Base-by-base conservation (phyloP, 2,888 invertebrate species). In the Micoletzkya japonica region DNA sequence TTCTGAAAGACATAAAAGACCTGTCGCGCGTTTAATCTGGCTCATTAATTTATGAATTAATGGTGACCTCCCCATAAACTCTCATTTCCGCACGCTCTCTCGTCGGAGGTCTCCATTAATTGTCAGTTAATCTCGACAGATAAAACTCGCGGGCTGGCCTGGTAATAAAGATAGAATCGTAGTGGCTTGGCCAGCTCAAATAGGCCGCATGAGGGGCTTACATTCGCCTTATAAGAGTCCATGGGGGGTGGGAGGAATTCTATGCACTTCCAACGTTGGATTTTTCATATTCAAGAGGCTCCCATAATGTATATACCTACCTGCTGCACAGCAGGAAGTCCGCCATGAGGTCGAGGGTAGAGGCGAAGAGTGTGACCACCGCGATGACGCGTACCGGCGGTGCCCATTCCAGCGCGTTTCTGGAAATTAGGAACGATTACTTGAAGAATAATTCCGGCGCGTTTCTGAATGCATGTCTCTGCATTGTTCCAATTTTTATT, bases 261-360 rank as follows among this genome's bases (percentile, higher is more conserved):
- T 28, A 59, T 36, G 32, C 14, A 54, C n/a, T 56, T n/a, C 54
- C 14, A 54, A 7, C n/a, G n/a, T n/a, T n/a, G n/a, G n/a, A n/a
- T n/a, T n/a, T n/a, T n/a, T n/a, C n/a, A n/a, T n/a, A n/a, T n/a
- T n/a, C n/a, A n/a, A n/a, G n/a, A n/a, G n/a, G n/a, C n/a, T n/a
- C n/a, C n/a, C n/a, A 34, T 4, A 60, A 24, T 17, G 36, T 32
- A 44, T 14, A 14, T 17, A 44, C 4, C 50, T 44, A 79, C 75
- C 82, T 74, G 67, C 74, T 77, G 70, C 85, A 85, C 10, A 85
- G 77, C 6, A 85, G 73, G 58, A 86, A 76, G 73, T 85, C 85
- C 2, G 85, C 85, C 69, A 85, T 73, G 44, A 85, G 72, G 73
- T 85, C 85, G 32, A 86, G 73, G 4, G 84, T 86, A 1, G 82